These are phyloP conservation scores for Otus sunia DNA, from an alignment of 2,113 vertebrate species.

Conservation along the genomic window DNA sequence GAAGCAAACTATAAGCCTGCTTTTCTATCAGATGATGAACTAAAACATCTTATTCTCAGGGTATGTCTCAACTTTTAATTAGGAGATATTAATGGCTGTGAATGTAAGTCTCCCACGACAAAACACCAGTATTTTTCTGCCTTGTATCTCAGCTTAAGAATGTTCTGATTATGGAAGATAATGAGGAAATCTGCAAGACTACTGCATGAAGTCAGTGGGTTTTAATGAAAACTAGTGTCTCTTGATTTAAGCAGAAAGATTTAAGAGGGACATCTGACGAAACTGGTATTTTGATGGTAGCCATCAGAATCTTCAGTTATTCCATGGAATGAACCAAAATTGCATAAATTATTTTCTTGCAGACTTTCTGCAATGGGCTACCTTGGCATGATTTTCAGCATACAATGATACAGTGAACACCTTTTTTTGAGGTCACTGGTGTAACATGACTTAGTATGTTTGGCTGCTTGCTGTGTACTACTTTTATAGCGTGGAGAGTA, in stretches of 20 bases:
- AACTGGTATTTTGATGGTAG: neutral
- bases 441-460: neutral
- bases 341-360: neutral
- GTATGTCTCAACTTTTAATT: conserved; percentile 74
- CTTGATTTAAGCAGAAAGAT: neutral
- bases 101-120: neutral
- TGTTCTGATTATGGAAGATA: neutral
- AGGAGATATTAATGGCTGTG: neutral
- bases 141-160: neutral
- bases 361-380: neutral
- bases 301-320: neutral
- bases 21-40: conserved; percentile 96
- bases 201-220: neutral
- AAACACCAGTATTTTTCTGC: neutral
- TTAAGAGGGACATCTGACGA: neutral
- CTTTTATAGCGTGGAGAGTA: neutral
- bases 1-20: conserved; percentile 99
- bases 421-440: neutral
- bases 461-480: neutral
- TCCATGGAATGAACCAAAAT: neutral
- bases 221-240: neutral
- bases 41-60: conserved; percentile 97
- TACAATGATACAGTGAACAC: neutral
- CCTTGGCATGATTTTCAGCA: neutral
- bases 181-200: neutral